These are phyloP conservation scores for Subanguina moxae DNA, from an alignment of 1,140 invertebrate species.

Conservation along the genomic window DNA sequence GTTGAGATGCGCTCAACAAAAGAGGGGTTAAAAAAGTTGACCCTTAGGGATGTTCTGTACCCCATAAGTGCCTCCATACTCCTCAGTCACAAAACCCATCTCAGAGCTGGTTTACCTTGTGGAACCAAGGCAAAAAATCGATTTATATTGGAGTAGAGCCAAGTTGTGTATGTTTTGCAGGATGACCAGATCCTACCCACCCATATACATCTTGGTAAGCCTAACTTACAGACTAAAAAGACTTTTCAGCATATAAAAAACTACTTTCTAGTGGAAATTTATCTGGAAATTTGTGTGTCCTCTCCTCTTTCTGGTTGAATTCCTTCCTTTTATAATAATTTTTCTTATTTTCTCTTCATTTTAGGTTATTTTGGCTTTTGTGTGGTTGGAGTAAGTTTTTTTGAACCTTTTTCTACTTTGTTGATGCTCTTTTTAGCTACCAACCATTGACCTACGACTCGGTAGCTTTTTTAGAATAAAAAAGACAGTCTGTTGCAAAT, in stretches of 20 bases:
- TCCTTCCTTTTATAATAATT: neutral
- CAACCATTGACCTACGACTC: slow-evolving; percentile 43
- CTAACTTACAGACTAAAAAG: no score
- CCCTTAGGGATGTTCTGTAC: no score
- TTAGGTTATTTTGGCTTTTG: slow-evolving; percentile 53
- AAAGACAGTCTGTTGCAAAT: no score
- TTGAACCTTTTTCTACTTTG: no score
- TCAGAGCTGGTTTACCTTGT: no score
- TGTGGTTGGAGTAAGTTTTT: slow-evolving; percentile 44
- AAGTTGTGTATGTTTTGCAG: slow-evolving; percentile 31
- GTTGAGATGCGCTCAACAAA: no score
- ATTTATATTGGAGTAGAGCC: no score
- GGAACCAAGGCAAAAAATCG: no score
- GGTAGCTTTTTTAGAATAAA: slow-evolving; percentile 11
- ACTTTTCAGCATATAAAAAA: no score
- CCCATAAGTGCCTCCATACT: no score
- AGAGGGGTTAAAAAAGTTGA: no score
- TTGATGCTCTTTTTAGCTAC: slow-evolving; percentile 7
- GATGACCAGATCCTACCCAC: slow-evolving; percentile 49
- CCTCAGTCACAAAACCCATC: no score
- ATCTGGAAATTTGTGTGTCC: slow-evolving; percentile 58
- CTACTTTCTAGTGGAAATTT: slow-evolving; percentile 45
- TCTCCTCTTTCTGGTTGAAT: slow-evolving; percentile 48
- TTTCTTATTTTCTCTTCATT: slow-evolving; percentile 1
- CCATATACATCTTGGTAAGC: slow-evolving; percentile 37